phyloP scores from a whole-genome alignment of 2,113 vertebrate species.

The Aspidoscelis tigris region DNA sequence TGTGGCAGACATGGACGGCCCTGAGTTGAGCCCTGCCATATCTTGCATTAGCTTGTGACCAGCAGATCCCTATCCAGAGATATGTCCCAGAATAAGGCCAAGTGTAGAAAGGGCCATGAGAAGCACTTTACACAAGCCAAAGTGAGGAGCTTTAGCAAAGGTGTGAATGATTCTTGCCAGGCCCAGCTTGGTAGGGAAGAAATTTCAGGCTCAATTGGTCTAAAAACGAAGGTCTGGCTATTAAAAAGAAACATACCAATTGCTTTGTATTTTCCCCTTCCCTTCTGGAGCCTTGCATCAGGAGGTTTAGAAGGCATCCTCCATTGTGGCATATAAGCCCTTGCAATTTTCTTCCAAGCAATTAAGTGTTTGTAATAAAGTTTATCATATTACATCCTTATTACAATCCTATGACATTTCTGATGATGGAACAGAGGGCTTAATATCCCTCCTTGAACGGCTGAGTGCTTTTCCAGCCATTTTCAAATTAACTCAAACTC shows the following conservation, averaged over 20 bases:
- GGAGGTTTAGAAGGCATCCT: constrained; percentile 13
- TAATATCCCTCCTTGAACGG: constrained; percentile 45
- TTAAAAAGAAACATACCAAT: background rate
- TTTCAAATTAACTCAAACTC: constrained; percentile 65
- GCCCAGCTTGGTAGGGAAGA: background rate
- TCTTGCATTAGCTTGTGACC: too few relatives aligned
- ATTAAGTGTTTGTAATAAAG: constrained; percentile 62
- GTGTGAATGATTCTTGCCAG: constrained; percentile 8
- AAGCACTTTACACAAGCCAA: background rate
- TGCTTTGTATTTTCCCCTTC: background rate
- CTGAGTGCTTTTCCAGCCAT: constrained; percentile 63
- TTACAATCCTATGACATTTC: constrained; percentile 57
- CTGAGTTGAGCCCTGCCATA: too few relatives aligned
- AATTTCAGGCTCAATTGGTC: background rate
- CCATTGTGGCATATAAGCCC: constrained; percentile 23
- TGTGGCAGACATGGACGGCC: too few relatives aligned
- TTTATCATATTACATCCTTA: constrained; percentile 55
- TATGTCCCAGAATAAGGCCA: too few relatives aligned
- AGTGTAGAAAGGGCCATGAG: background rate
- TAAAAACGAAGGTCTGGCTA: background rate
- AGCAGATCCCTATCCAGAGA: too few relatives aligned
- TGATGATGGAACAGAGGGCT: constrained; percentile 59
- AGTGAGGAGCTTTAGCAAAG: background rate
- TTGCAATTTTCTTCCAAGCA: constrained; percentile 56
- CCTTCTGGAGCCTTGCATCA: background rate